Evolutionary conservation across 2,113 vertebrate species (phyloP).

Genomic region (Ranitomeya imitator): DNA sequence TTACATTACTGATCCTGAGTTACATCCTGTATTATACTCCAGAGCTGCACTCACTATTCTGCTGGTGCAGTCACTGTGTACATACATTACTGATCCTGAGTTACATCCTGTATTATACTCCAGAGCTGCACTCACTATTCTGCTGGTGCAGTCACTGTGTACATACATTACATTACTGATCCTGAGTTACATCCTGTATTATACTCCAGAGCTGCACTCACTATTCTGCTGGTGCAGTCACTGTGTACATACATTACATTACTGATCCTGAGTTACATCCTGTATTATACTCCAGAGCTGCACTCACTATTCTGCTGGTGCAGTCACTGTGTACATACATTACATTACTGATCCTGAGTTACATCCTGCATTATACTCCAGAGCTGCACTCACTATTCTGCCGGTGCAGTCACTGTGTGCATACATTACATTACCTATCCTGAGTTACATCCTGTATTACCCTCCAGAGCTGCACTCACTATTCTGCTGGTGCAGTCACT

Average conservation of each 20-base stretch:
- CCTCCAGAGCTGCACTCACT: neutral
- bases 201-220: neutral
- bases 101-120: slow-evolving; percentile 1
- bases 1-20: neutral
- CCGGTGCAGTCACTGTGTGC: slow-evolving; percentile 1
- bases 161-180: neutral
- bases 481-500: slow-evolving; percentile 2
- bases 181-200: neutral
- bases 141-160: slow-evolving; percentile 5
- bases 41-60: neutral
- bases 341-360: neutral
- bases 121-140: slow-evolving; percentile 2
- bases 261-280: neutral
- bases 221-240: neutral
- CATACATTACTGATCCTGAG: slow-evolving; percentile 18
- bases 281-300: neutral
- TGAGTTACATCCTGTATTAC: neutral
- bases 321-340: slow-evolving; percentile 14
- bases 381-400: neutral
- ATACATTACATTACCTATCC: neutral
- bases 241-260: slow-evolving; percentile 4
- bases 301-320: neutral
- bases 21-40: neutral
- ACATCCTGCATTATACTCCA: neutral
- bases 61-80: slow-evolving; percentile 5